Base-by-base conservation (phyloP, 2,888 invertebrate genomes). In the Parnassius apollo region DNA sequence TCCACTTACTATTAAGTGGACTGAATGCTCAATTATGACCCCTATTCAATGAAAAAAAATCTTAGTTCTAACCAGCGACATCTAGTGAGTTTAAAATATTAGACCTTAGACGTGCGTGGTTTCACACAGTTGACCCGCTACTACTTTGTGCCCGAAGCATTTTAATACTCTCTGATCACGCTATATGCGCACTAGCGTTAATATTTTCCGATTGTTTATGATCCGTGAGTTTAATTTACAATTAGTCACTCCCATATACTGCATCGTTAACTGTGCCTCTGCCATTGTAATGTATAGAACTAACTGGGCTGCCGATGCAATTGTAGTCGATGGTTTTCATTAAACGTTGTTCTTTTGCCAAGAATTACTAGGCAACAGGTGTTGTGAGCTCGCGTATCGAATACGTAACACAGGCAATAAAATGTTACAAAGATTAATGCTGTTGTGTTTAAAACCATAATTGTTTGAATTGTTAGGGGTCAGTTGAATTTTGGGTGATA, bases 331-430 rank as follows among this genome's bases (percentile, higher is more conserved):
- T 59, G 53, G 42, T 50, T 60, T 59, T 61, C 50, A 61, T 61
- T 61, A 49, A 49, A 9, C 9, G 18, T 49, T 56, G 61, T 35
- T 13, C 56, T 46, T 45, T 22, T 61, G 56, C 56, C 61, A 56
- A 45, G 51, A 51, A 61, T 61, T 61, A 45, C 51, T 18, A 61
- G 51, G 25, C 61, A 12, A 61, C 61, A 61, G 56, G 61, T 61
- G 61, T 61, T 58, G 50, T 46, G 18, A 10, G 25, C 25, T 25
- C 61, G 61, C 56, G 61, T 13, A 12, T 45, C 42, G 61, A 61
- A 61, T 61, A 18, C 42, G 12, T 51, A 48, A 57, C 9, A 25
- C 12, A 42, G n/a, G 4, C 57, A n/a, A 13, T 57, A n/a, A 35
- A 35, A n/a, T 25, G 2, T 8, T n/a, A n/a, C 44, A 49, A 2